Evolutionary conservation across 2,888 invertebrate species (phyloP).

Genomic region (Malachius bipustulatus): DNA sequence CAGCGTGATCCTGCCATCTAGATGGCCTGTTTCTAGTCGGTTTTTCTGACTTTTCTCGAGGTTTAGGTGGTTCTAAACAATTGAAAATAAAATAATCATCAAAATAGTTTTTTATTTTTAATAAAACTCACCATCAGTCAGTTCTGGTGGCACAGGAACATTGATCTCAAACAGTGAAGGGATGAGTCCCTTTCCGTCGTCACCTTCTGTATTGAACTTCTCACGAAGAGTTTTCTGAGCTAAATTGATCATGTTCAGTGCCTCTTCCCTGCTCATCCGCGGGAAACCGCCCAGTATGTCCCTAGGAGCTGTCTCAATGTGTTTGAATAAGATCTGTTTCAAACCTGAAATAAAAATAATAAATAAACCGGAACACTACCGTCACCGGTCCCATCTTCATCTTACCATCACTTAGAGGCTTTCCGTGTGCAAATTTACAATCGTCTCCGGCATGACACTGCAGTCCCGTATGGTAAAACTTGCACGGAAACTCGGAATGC

Average conservation of each 20-base stretch:
- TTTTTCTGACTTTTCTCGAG: slow-evolving; percentile 25
- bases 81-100: slow-evolving; percentile 6
- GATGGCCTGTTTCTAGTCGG: slow-evolving; percentile 29
- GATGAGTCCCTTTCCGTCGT: slow-evolving; percentile 25
- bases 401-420: slow-evolving; percentile 66
- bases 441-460: slow-evolving; percentile 64
- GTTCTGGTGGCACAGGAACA: slow-evolving; percentile 30
- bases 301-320: slow-evolving; percentile 82
- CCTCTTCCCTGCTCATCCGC: slow-evolving; percentile 65
- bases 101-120: background rate
- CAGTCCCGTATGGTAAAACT: slow-evolving; percentile 89
- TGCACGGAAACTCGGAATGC: slow-evolving; percentile 96
- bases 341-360: slow-evolving; percentile 24
- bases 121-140: slow-evolving; percentile 26
- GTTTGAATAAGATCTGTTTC: slow-evolving; percentile 44
- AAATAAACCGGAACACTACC: too few relatives aligned
- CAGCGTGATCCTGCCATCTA: slow-evolving; percentile 35
- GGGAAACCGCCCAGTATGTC: slow-evolving; percentile 87
- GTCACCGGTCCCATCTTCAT: slow-evolving; percentile 2
- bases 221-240: slow-evolving; percentile 40
- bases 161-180: slow-evolving; percentile 34
- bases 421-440: slow-evolving; percentile 89
- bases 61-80: too few relatives aligned
- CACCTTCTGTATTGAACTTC: slow-evolving; percentile 25
- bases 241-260: slow-evolving; percentile 41